A percentile compares a stretch with the other conserved stretches of the same genome.
These are phyloP conservation scores for Idaea biselata DNA, from an alignment of 2,888 invertebrate species.

Conservation along the genomic window DNA sequence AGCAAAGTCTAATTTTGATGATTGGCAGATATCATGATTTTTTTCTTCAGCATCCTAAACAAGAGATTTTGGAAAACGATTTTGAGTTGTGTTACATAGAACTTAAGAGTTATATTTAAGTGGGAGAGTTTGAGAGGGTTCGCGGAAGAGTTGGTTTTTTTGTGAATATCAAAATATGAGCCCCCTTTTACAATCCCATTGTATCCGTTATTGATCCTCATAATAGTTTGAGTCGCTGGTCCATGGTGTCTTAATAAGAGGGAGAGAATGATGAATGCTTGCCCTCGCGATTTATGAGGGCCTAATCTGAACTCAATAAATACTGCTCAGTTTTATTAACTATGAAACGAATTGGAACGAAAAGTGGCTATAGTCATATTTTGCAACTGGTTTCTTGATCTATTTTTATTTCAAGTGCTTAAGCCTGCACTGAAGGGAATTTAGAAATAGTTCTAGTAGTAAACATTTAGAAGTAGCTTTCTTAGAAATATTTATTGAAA, in stretches of 20 bases:
- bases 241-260: constrained; percentile 69
- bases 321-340: neutral
- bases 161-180: constrained; percentile 80
- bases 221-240: constrained; percentile 76
- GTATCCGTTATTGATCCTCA: constrained; percentile 77
- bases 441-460: too few species aligned
- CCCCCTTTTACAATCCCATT: constrained; percentile 79
- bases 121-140: constrained; percentile 45
- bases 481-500: too few species aligned
- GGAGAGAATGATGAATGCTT: constrained; percentile 60
- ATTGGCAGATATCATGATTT: constrained; percentile 39
- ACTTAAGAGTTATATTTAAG: constrained; percentile 31
- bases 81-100: constrained; percentile 48
- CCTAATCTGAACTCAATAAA: constrained; percentile 20
- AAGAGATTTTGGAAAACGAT: constrained; percentile 59
- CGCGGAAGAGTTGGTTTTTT: constrained; percentile 75
- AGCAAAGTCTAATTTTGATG: constrained; percentile 40
- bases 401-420: too few species aligned
- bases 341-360: neutral
- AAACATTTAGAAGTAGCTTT: too few species aligned
- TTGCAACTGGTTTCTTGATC: too few species aligned
- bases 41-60: constrained; percentile 62
- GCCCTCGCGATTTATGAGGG: constrained; percentile 39
- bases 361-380: too few species aligned
- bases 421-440: too few species aligned